A percentile compares a stretch with the other conserved stretches of the same genome.
These are phyloP conservation scores for Neodiprion fabricii DNA, from an alignment of 1,140 invertebrate species.

Conservation along the genomic window DNA sequence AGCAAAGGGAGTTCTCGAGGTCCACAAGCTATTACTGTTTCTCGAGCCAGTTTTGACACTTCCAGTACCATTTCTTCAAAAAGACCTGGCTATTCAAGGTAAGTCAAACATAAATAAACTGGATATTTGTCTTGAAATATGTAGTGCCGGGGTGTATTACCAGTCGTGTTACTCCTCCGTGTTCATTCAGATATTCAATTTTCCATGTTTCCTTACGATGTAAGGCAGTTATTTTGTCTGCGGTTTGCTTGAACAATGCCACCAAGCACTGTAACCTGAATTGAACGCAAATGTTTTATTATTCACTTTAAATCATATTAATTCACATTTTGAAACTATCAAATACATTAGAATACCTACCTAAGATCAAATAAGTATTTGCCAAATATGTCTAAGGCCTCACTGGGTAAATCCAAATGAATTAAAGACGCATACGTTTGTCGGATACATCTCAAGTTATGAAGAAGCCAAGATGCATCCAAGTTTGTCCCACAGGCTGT, in stretches of 20 bases:
- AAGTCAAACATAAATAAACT: conserved; percentile 34
- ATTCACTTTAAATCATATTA: conserved; percentile 17
- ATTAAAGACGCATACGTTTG: conserved; percentile 74
- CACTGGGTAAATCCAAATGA: conserved; percentile 78
- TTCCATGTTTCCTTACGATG: conserved; percentile 86
- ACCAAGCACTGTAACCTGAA: conserved; percentile 83
- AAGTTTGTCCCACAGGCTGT: conserved; percentile 60
- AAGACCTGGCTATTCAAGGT: conserved; percentile 74
- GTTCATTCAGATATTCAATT: conserved; percentile 81
- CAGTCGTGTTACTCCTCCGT: conserved; percentile 83
- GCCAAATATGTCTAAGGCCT: conserved; percentile 83
- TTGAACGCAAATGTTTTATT: conserved; percentile 19
- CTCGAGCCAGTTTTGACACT: conserved; percentile 83
- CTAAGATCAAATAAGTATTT: conserved; percentile 85
- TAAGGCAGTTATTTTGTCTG: conserved; percentile 79
- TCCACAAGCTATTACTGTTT: conserved; percentile 79
- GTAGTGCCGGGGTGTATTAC: conserved; percentile 56
- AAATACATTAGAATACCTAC: conserved; percentile 40
- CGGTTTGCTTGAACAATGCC: conserved; percentile 83
- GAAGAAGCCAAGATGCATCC: conserved; percentile 77
- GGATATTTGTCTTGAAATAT: conserved; percentile 10
- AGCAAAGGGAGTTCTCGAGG: conserved; percentile 75
- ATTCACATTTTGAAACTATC: neutral
- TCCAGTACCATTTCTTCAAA: conserved; percentile 86
- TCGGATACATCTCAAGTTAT: conserved; percentile 77